These are phyloP conservation scores for Dusona sp. DNA, from an alignment of 2,888 invertebrate genomes.

Conservation along the genomic window DNA sequence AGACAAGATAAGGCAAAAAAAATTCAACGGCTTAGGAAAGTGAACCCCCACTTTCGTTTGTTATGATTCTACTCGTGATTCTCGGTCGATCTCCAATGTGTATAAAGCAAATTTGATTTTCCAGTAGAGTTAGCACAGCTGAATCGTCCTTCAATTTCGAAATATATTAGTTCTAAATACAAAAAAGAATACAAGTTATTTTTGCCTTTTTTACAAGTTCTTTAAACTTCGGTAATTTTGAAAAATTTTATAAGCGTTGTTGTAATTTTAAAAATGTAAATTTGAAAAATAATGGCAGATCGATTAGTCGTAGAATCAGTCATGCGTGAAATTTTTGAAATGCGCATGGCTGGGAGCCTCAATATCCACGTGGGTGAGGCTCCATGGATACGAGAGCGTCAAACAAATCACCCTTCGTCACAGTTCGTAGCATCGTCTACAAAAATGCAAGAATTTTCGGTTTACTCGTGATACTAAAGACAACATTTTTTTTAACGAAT, in stretches of 20 bases:
- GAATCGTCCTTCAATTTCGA: background rate
- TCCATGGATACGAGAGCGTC: constrained; percentile 64
- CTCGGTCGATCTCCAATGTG: background rate
- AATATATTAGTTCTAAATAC: background rate
- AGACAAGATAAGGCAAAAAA: constrained; percentile 39
- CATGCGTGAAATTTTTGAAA: constrained; percentile 9
- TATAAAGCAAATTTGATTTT: background rate
- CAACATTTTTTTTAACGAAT: constrained; percentile 13
- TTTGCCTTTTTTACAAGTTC: background rate
- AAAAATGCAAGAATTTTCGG: constrained; percentile 39
- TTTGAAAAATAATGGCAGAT: background rate
- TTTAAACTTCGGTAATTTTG: background rate
- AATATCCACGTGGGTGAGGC: constrained; percentile 28
- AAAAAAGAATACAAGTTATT: background rate
- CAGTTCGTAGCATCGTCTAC: constrained; percentile 2
- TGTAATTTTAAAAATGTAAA: background rate
- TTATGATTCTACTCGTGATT: constrained; percentile 23
- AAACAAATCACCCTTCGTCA: constrained; percentile 55
- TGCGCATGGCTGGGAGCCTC: constrained; percentile 49
- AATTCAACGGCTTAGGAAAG: constrained; percentile 29
- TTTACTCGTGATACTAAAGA: constrained; percentile 29
- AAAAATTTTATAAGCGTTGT: background rate
- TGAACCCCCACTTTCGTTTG: constrained; percentile 20
- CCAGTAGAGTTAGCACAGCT: background rate
- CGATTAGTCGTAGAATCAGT: background rate